Percentiles rank a stretch among this genome's conserved stretches.
phyloP scores from a whole-genome alignment of 2,888 invertebrate genomes.

The Stenodema calcarata region DNA sequence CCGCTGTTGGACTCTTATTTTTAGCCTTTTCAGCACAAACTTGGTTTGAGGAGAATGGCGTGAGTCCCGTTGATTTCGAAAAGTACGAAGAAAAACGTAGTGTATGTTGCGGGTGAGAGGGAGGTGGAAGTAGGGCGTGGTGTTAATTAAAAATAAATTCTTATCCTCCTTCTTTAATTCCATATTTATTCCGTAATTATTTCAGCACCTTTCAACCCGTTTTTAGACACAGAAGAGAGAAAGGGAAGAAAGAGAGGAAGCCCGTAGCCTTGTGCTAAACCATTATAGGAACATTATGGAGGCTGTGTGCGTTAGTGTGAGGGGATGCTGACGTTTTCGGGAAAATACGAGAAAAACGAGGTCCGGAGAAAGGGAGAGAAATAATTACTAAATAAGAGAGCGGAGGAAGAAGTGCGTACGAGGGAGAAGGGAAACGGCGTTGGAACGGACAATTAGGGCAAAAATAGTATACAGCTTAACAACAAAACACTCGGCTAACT shows the following conservation, averaged over 20 bases:
- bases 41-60: background rate
- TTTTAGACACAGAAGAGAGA: background rate
- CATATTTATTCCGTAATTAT: background rate
- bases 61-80: background rate
- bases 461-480: background rate
- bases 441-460: background rate
- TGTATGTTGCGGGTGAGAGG: background rate
- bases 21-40: background rate
- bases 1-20: too few relatives aligned
- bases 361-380: background rate
- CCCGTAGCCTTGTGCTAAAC: background rate
- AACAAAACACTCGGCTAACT: background rate
- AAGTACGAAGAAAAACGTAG: background rate
- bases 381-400: background rate
- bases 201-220: background rate
- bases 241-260: background rate
- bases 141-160: background rate
- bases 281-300: background rate
- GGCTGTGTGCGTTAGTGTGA: background rate
- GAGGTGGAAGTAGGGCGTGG: background rate
- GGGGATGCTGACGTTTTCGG: background rate
- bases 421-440: background rate
- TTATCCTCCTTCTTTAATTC: background rate
- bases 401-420: background rate
- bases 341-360: background rate